These are phyloP conservation scores for Balanococcus diminutus DNA, from an alignment of 2,888 invertebrate species.

Conservation along the genomic window DNA sequence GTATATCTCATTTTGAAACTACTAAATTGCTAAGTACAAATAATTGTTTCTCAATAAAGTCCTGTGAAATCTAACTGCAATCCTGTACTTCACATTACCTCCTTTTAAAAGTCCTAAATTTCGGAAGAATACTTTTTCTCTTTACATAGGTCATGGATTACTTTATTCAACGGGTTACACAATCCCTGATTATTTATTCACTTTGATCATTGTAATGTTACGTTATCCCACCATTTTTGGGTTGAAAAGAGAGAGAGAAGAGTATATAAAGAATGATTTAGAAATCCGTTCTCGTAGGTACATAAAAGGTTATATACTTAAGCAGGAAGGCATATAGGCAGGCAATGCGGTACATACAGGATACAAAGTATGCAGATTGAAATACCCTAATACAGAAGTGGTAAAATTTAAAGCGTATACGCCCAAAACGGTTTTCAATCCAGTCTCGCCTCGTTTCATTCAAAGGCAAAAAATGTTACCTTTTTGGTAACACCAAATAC, in stretches of 20 bases:
- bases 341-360: neutral
- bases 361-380: neutral
- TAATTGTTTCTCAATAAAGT: no score
- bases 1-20: no score
- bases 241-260: neutral
- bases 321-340: no score
- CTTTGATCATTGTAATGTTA: neutral
- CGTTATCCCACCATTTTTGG: neutral
- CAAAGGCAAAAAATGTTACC: neutral
- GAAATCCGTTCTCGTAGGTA: neutral
- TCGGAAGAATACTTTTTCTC: no score
- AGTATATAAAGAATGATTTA: no score
- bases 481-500: neutral
- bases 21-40: no score
- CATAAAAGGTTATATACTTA: no score
- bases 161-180: neutral
- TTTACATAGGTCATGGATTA: neutral
- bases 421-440: constrained; percentile 16
- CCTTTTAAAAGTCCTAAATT: no score
- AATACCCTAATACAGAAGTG: neutral
- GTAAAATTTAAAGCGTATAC: neutral
- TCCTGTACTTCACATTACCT: no score
- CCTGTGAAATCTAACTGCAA: no score
- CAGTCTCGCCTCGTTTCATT: neutral
- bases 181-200: neutral